These are phyloP conservation scores for Sebastes flavidus DNA, from an alignment of 2,797 vertebrate genomes.

Conservation along the genomic window DNA sequence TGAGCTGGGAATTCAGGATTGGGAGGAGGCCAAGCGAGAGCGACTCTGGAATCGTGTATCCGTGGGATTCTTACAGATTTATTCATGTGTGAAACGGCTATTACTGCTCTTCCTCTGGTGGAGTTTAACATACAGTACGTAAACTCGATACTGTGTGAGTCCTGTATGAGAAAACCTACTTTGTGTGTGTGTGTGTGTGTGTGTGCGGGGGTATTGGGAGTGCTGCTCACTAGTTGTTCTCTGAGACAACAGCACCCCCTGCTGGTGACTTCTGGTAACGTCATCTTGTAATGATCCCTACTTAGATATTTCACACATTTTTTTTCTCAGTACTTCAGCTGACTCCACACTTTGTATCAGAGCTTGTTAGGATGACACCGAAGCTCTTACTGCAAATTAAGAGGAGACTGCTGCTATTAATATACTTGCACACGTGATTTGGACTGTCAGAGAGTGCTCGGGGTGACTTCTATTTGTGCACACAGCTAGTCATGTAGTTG, in stretches of 20 bases:
- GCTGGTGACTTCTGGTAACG: constrained; percentile 14
- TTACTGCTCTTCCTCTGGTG: background rate
- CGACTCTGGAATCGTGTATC: background rate
- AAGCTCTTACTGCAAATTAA: constrained; percentile 28
- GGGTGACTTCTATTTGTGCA: constrained; percentile 26
- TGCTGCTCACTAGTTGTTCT: constrained; percentile 4
- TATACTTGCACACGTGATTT: constrained; percentile 15
- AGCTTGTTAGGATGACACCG: constrained; percentile 33
- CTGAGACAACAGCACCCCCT: constrained; percentile 56
- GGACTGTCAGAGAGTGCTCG: background rate
- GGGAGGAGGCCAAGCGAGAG: constrained; percentile 10
- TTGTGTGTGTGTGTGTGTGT: background rate
- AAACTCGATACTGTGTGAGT: constrained; percentile 7
- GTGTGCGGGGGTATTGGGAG: background rate
- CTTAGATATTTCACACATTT: background rate
- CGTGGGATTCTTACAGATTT: constrained; percentile 6
- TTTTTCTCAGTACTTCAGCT: constrained; percentile 16
- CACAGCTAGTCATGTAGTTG: background rate
- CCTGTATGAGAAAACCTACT: background rate
- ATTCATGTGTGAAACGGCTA: background rate
- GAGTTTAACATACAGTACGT: background rate
- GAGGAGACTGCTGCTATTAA: constrained; percentile 31
- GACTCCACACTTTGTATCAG: constrained; percentile 45
- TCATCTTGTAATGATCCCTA: background rate
- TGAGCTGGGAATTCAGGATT: constrained; percentile 23